Percentiles rank a stretch among this genome's conserved stretches.
Evolutionary conservation across 1,140 invertebrate genomes (phyloP).

Genomic region (Aporrectodea caliginosa): DNA sequence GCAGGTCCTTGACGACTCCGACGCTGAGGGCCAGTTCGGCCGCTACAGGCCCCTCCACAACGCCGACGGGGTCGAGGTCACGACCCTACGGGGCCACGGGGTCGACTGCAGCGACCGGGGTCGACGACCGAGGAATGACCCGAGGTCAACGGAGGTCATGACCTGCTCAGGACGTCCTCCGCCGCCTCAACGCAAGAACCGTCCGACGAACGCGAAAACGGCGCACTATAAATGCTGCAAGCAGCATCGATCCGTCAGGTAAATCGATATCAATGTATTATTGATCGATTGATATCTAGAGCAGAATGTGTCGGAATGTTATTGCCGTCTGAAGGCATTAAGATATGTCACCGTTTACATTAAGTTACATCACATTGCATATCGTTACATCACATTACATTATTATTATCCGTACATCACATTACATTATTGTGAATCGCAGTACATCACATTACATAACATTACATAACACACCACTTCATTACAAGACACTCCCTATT

Average conservation of each 20-base stretch:
- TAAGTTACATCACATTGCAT: too few species aligned
- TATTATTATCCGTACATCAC: too few species aligned
- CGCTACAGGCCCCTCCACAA: conserved; percentile 21
- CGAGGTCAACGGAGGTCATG: neutral
- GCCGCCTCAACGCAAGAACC: neutral
- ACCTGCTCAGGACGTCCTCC: neutral
- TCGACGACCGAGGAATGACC: neutral
- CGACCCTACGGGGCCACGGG: neutral
- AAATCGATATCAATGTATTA: neutral
- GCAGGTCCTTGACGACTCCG: conserved; percentile 17
- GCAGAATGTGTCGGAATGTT: too few species aligned
- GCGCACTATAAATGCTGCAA: neutral
- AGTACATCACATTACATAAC: too few species aligned
- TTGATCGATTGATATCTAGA: neutral
- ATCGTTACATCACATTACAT: too few species aligned
- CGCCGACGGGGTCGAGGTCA: neutral
- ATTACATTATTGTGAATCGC: too few species aligned
- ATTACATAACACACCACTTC: too few species aligned
- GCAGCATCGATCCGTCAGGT: neutral
- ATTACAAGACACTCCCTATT: too few species aligned
- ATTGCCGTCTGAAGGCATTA: too few species aligned
- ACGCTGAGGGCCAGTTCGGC: conserved; percentile 23
- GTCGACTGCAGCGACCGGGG: neutral
- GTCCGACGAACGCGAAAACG: neutral
- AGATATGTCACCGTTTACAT: too few species aligned